Evolutionary conservation across 2,113 vertebrate species (phyloP).

Genomic region (Rhombomys opimus): DNA sequence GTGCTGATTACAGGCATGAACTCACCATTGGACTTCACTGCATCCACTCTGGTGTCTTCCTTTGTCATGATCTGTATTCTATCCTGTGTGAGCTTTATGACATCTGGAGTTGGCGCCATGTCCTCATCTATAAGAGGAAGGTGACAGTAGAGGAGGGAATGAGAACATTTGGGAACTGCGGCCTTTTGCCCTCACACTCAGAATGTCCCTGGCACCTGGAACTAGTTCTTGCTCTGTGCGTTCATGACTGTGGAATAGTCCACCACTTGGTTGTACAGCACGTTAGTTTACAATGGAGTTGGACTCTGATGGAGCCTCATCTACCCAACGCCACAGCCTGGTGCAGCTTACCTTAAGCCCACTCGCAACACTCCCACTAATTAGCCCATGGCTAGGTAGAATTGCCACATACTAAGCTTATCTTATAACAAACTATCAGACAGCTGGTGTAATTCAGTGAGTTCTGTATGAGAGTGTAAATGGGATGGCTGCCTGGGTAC

Average conservation of each 20-base stretch:
- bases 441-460: not conserved
- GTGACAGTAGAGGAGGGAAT: fast-evolving
- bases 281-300: not conserved
- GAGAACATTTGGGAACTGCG: not conserved
- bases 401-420: not conserved
- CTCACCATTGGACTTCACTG: too few species aligned
- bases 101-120: not conserved
- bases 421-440: not conserved
- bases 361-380: too few species aligned
- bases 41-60: fast-evolving
- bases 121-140: not conserved
- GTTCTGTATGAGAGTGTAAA: not conserved
- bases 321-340: not conserved
- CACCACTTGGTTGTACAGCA: not conserved
- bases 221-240: not conserved
- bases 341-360: not conserved
- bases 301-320: too few species aligned
- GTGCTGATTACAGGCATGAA: not conserved
- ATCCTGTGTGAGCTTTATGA: not conserved
- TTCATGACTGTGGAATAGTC: too few species aligned
- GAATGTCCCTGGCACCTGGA: not conserved
- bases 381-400: not conserved
- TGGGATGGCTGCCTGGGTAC: not conserved
- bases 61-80: not conserved
- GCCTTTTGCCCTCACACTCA: not conserved